Percentiles rank a stretch among this genome's conserved stretches.
Conservation (phyloP, 2,888 invertebrate genomes). For the Mimumesa dahlbomi region DNA sequence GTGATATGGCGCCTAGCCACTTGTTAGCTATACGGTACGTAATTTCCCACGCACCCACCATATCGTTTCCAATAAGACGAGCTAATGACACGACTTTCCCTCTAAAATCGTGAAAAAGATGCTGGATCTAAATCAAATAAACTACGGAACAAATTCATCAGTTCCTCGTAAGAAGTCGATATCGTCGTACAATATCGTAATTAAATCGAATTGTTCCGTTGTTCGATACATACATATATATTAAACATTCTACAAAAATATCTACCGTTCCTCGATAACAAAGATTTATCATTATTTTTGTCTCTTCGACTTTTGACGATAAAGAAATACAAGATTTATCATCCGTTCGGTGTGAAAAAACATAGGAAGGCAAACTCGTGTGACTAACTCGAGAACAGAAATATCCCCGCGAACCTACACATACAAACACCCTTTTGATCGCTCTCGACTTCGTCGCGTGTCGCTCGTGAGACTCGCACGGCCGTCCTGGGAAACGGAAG, state of each 20-base stretch:
- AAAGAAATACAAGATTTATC: too few species aligned
- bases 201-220: too few species aligned
- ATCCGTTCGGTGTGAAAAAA: too few species aligned
- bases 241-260: too few species aligned
- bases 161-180: too few species aligned
- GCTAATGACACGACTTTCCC: slow-evolving; percentile 26
- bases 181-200: too few species aligned
- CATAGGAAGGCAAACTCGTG: slow-evolving; percentile 33
- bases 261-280: too few species aligned
- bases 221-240: too few species aligned
- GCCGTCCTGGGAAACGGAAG: slow-evolving; percentile 51
- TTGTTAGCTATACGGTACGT: slow-evolving; percentile 52
- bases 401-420: slow-evolving; percentile 13
- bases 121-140: too few species aligned
- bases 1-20: slow-evolving; percentile 64
- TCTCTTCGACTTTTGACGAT: too few species aligned
- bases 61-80: slow-evolving; percentile 13
- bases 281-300: too few species aligned
- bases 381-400: slow-evolving; percentile 16
- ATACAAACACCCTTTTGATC: slow-evolving; percentile 30
- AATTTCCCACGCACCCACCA: slow-evolving; percentile 48
- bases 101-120: slow-evolving; percentile 8
- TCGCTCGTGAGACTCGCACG: slow-evolving; percentile 46
- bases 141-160: too few species aligned
- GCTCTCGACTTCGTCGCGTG: slow-evolving; percentile 59